phyloP scores from a whole-genome alignment of 2,797 vertebrate genomes.

The Gambelia wislizenii region DNA sequence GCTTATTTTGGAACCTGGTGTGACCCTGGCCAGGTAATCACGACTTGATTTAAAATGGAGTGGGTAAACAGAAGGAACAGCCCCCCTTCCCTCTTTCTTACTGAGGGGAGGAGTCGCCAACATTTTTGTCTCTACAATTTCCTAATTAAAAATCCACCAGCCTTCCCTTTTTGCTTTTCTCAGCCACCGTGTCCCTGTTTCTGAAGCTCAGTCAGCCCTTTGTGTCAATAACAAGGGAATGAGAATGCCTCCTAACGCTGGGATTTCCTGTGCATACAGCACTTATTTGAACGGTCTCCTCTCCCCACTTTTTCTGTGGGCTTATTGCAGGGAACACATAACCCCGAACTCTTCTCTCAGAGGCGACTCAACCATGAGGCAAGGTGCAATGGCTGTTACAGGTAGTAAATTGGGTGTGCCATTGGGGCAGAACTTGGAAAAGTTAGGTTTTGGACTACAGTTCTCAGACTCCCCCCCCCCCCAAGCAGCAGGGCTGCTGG shows the following conservation, averaged over 20 bases:
- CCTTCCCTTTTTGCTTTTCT: neutral
- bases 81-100: neutral
- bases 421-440: too few relatives aligned
- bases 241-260: conserved; percentile 66
- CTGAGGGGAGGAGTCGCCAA: conserved; percentile 16
- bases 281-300: conserved; percentile 52
- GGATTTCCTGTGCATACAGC: conserved; percentile 76
- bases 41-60: conserved; percentile 34
- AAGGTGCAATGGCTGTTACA: neutral
- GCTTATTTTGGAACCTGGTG: conserved; percentile 49
- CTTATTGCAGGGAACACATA: neutral
- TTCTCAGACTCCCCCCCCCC: too few relatives aligned
- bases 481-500: too few relatives aligned
- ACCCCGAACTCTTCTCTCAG: neutral
- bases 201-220: conserved; percentile 53
- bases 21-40: conserved; percentile 53
- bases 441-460: too few relatives aligned
- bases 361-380: too few relatives aligned
- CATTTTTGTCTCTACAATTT: neutral
- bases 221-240: conserved; percentile 68
- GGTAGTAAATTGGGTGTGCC: neutral
- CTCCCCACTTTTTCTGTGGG: neutral
- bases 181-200: conserved; percentile 23
- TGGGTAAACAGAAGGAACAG: neutral
- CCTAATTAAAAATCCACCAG: conserved; percentile 57